Evolutionary conservation across 1,140 invertebrate species (phyloP).

Genomic region (Diploscapter pachys): DNA sequence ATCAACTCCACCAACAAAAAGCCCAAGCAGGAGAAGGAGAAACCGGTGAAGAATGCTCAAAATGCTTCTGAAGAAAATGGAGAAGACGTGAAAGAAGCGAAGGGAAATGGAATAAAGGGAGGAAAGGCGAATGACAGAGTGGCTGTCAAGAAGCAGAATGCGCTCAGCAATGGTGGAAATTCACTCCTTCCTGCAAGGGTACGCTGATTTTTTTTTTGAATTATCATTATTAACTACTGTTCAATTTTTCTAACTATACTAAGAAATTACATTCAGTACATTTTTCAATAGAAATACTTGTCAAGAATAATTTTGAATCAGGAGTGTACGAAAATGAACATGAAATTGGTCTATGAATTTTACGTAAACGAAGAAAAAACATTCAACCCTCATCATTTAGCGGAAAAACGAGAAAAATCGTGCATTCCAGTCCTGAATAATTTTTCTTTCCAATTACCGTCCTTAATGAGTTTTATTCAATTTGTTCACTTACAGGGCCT

Average conservation of each 20-base stretch:
- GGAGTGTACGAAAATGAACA: not conserved
- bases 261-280: too few relatives aligned
- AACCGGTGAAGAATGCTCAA: not conserved
- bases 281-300: too few relatives aligned
- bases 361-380: not conserved
- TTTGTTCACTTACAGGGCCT: conserved; percentile 23
- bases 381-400: not conserved
- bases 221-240: too few relatives aligned
- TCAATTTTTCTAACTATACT: too few relatives aligned
- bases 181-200: too few relatives aligned
- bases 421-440: conserved; percentile 8
- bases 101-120: too few relatives aligned
- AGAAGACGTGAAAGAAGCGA: not conserved
- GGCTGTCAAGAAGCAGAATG: too few relatives aligned
- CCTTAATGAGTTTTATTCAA: not conserved
- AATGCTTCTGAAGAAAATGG: not conserved
- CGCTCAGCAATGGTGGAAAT: too few relatives aligned
- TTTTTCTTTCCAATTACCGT: conserved; percentile 6
- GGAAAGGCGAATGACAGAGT: too few relatives aligned
- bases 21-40: not conserved
- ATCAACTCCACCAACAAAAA: not conserved
- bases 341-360: not conserved
- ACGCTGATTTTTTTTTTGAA: too few relatives aligned
- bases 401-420: not conserved
- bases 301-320: not conserved